phyloP scores from a whole-genome alignment of 53 echinoderm and acorn worm species.

The Apostichopus leukothele region DNA sequence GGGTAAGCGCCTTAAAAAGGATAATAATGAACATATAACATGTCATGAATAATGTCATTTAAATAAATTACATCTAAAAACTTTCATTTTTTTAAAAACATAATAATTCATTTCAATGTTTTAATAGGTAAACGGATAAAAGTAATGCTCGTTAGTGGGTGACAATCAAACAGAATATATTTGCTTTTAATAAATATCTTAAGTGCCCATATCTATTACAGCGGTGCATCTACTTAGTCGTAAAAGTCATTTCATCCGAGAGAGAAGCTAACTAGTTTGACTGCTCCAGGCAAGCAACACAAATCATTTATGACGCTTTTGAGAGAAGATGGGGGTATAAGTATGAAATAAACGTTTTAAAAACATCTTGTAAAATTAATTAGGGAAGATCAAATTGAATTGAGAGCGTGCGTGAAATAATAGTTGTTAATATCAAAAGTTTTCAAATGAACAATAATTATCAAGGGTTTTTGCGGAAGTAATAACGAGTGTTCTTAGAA shows the following conservation, averaged over 20 bases:
- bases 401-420: background rate
- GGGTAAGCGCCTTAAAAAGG: background rate
- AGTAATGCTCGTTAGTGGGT: slow-evolving; percentile 7
- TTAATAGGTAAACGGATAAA: background rate
- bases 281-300: background rate
- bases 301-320: background rate
- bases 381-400: slow-evolving; percentile 11
- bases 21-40: background rate
- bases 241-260: background rate
- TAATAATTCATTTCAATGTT: background rate
- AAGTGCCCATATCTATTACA: slow-evolving; percentile 10
- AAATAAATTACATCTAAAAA: slow-evolving; percentile 2
- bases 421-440: background rate
- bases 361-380: slow-evolving; percentile 10
- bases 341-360: background rate
- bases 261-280: background rate
- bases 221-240: background rate
- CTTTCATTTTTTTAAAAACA: background rate
- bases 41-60: background rate
- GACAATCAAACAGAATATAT: background rate
- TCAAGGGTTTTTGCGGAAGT: background rate
- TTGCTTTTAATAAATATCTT: slow-evolving; percentile 18
- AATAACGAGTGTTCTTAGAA: background rate
- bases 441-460: background rate
- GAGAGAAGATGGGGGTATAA: background rate